Base-by-base conservation (phyloP, 2,797 vertebrate genomes). In the Syndactyla subalaris region DNA sequence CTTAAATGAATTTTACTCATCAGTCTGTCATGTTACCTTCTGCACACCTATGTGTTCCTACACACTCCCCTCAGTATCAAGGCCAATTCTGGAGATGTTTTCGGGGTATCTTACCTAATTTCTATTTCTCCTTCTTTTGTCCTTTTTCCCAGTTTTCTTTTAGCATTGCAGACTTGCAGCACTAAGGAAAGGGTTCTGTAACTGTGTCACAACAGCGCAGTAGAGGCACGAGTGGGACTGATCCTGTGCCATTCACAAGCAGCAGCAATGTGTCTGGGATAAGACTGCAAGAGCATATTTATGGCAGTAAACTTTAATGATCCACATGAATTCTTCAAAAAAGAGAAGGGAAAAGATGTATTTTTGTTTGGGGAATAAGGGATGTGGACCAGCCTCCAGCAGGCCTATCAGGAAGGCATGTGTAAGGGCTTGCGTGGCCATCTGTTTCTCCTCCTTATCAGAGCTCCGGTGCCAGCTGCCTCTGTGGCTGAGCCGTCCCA, bases 401-500 rank as follows among this genome's bases (percentile, higher is more conserved):
- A 94, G 89, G 93, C 86, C 94, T 94, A 93, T 82, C 89, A 94
- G 88, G 83, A 95, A 95, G 94, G 85, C 80, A 34, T 92, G 85
- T 94, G 89, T 95, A 95, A 92, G 95, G 94, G 90, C 83, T 95
- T 88, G 79, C 34, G 3, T 66, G 89, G 83, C 96, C 96, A 97
- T 95, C 94, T 95, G 96, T 93, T 92, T 96, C 93, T 95, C 82
- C 93, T 96, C 92, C 90, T 91, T 95, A 96, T 95, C 76, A 89
- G 88, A 10, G 3, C 89, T 95, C 76, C 2, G 1, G 66, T 96
- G 94, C 95, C 95, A 96, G 94, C 95, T 93, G 95, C 93, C 92
- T 96, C 82, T 95, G 92, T 7, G 91, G 94, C 94, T 93, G 84
- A 93, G 94, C 92, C 8, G 6, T 78, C 89, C 83, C 92, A 88